These are phyloP conservation scores for Cryptus viduatorius DNA, from an alignment of 2,888 invertebrate species.

Conservation along the genomic window DNA sequence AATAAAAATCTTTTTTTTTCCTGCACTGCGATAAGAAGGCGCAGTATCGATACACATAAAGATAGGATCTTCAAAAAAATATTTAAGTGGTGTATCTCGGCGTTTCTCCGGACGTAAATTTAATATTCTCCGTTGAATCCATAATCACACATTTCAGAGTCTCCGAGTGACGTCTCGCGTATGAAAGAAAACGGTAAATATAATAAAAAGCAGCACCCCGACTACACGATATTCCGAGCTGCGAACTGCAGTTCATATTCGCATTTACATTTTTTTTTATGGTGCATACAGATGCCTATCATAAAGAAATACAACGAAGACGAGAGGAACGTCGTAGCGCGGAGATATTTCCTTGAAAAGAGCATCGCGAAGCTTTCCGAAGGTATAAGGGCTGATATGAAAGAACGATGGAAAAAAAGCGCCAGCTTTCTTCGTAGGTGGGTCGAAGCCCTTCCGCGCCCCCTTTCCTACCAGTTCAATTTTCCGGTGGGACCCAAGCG, in stretches of 20 bases:
- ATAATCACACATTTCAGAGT: constrained; percentile 18
- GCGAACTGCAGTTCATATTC: background rate
- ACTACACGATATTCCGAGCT: constrained; percentile 7
- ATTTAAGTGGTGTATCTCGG: background rate
- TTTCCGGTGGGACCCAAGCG: constrained; percentile 60
- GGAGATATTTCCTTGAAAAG: background rate
- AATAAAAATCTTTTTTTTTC: background rate
- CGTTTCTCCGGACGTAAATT: constrained; percentile 2
- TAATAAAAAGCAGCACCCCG: constrained; percentile 17
- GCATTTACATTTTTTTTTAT: background rate
- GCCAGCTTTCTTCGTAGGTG: constrained; percentile 12
- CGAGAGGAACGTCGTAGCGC: background rate
- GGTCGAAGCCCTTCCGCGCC: constrained; percentile 26
- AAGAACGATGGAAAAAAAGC: constrained; percentile 13
- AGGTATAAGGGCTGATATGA: constrained; percentile 29
- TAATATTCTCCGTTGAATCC: constrained; percentile 8
- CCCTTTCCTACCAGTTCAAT: constrained; percentile 63
- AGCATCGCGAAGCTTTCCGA: constrained; percentile 14
- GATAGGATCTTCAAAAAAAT: background rate
- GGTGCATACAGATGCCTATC: background rate
- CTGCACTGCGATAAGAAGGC: background rate
- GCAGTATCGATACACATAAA: constrained; percentile 27
- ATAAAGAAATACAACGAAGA: background rate
- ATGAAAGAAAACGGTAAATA: constrained; percentile 28
- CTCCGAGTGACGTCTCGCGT: constrained; percentile 23